Evolutionary conservation across 2,888 invertebrate genomes (phyloP), one percentile per base, ranked within the genome.

Genomic region (Choristoneura rosaceana): DNA sequence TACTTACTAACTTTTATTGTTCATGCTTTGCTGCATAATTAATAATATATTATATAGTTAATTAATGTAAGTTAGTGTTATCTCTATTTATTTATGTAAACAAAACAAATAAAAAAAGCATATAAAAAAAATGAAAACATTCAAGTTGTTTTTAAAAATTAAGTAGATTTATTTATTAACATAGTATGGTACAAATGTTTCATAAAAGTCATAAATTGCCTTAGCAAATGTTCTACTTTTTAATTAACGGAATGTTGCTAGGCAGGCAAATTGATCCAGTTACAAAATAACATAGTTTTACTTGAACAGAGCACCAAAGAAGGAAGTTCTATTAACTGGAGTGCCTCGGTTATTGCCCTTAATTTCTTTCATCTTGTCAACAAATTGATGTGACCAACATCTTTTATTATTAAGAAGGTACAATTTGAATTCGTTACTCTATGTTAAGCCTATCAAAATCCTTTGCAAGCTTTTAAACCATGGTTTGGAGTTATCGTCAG

Each of bases 291-390:
- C 45, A 14, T 17, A 67, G 67, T 67, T 61, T 67, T 8, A 45
- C 58, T 81, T 76, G 78, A 78, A 80, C 77, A 77, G 83, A 79
- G 83, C 81, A 78, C 81, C 86, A 83, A 88, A 91, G 88, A 79
- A 89, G 93, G 93, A 93, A 90, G 93, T 93, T 86, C 90, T 86
- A 91, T 92, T 92, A 90, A 87, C 89, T 86, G 79, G 83, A 85
- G 86, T 84, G 87, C 81, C 73, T 78, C 79, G 83, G 83, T 89
- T 88, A 92, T 92, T 93, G 92, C 82, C 90, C 91, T 89, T 91
- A 93, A 93, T 93, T 91, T 87, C 59, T 63, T 70, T 60, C 60
- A 71, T 70, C 67, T 62, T 60, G 52, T 61, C 25, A 45, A 59
- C 41, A 64, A 73, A 73, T 73, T 73, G 73, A 69, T 38, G 41